Evolutionary conservation across 2,888 invertebrate genomes (phyloP).

Genomic region (Hylaea fasciaria): DNA sequence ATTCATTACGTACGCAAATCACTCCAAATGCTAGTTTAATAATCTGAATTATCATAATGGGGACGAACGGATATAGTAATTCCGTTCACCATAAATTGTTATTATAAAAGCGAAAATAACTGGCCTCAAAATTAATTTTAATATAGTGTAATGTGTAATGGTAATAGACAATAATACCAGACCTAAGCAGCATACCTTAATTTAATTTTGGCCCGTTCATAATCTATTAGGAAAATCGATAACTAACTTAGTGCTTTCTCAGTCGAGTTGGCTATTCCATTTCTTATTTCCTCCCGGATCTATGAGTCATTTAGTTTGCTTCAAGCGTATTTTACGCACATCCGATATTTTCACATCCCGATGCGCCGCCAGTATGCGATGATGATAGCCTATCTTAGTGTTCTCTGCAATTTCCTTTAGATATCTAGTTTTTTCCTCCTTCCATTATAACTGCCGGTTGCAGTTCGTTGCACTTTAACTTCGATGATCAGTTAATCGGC

Average conservation of each 20-base stretch:
- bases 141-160: neutral
- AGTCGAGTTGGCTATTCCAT: neutral
- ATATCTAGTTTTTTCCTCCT: constrained; percentile 21
- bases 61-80: neutral
- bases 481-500: constrained; percentile 22
- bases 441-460: constrained; percentile 3
- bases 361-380: constrained; percentile 41
- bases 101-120: constrained; percentile 17
- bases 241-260: neutral
- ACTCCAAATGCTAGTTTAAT: too few species aligned
- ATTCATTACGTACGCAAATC: neutral
- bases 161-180: too few species aligned
- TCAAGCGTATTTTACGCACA: constrained; percentile 10
- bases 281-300: constrained; percentile 25
- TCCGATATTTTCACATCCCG: constrained; percentile 49
- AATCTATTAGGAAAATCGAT: too few species aligned
- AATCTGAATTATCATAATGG: neutral
- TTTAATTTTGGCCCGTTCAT: too few species aligned
- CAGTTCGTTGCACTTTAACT: constrained; percentile 29
- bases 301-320: constrained; percentile 14
- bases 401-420: constrained; percentile 43
- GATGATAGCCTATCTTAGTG: constrained; percentile 37
- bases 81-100: constrained; percentile 1
- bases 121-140: too few species aligned
- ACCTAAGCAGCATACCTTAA: too few species aligned